These are phyloP conservation scores for Tachina grossa DNA, from an alignment of 2,888 invertebrate species.

Conservation along the genomic window DNA sequence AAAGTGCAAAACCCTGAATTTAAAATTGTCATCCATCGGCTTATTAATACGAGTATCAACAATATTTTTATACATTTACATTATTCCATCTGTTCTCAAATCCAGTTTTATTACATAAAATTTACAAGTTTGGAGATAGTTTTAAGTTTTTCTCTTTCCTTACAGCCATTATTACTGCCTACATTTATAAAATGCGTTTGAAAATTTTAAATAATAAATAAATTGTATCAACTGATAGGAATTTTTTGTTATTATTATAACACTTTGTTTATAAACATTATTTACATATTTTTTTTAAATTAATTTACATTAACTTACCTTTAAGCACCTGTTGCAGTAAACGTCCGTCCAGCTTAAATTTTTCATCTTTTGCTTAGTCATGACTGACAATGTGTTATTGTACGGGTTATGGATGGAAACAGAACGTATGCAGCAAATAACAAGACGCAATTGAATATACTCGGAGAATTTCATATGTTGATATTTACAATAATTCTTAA, in stretches of 20 bases:
- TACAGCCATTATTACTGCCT: background rate
- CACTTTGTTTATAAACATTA: constrained; percentile 29
- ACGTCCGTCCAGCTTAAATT: constrained; percentile 22
- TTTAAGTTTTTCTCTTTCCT: constrained; percentile 4
- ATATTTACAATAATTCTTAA: constrained; percentile 28
- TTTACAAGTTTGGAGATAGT: background rate
- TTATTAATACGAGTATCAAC: background rate
- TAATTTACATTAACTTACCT: constrained; percentile 12
- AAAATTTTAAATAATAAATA: constrained; percentile 5
- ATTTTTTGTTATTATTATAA: constrained; percentile 11
- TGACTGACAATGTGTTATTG: background rate
- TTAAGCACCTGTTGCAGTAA: constrained; percentile 46
- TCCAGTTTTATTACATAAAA: constrained; percentile 27
- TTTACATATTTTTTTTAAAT: background rate
- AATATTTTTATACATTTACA: background rate
- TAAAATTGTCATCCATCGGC: background rate
- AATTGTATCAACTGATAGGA: constrained; percentile 5
- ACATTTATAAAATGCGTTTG: background rate
- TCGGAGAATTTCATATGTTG: constrained; percentile 26
- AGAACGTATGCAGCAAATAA: constrained; percentile 18
- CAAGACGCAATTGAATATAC: constrained; percentile 59
- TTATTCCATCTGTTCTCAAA: background rate
- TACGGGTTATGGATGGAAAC: background rate
- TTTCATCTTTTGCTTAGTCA: constrained; percentile 48
- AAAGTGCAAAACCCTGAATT: background rate